Conservation (phyloP, 2,113 vertebrate genomes). For the Eretmochelys imbricata region DNA sequence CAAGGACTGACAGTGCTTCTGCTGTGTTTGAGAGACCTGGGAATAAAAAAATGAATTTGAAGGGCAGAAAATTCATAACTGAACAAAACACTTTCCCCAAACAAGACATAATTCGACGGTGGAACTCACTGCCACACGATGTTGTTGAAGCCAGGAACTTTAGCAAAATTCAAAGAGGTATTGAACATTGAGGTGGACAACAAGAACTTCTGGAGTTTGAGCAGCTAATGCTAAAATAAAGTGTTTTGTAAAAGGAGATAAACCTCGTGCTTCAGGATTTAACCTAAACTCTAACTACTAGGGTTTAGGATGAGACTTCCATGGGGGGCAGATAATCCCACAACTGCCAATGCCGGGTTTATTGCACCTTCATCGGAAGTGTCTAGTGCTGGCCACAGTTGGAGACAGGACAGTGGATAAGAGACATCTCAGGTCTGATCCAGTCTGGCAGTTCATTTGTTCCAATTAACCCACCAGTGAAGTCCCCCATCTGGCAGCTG, state of each 20-base stretch:
- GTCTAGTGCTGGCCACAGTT: neutral
- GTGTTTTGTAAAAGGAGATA: slow-evolving; percentile 59
- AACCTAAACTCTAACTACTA: neutral
- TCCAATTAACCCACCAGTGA: neutral
- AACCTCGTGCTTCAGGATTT: neutral
- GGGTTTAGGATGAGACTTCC: neutral
- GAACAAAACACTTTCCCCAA: neutral
- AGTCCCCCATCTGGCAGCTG: neutral
- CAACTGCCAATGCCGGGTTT: neutral
- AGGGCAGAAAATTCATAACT: neutral
- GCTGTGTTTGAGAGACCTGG: rapidly evolving
- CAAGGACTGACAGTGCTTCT: neutral
- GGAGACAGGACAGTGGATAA: neutral
- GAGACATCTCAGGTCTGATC: neutral
- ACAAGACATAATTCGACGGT: rapidly evolving
- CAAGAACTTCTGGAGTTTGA: neutral
- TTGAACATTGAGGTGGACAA: neutral
- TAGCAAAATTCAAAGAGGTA: neutral
- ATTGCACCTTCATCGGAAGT: neutral
- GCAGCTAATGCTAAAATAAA: slow-evolving; percentile 20
- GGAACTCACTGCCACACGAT: rapidly evolving
- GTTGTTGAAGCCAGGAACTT: slow-evolving; percentile 32
- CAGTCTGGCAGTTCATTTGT: neutral
- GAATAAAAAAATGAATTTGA: neutral
- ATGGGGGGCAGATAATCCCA: neutral